phyloP scores from a whole-genome alignment of 1,140 invertebrate species.

The Drosophila asahinai region DNA sequence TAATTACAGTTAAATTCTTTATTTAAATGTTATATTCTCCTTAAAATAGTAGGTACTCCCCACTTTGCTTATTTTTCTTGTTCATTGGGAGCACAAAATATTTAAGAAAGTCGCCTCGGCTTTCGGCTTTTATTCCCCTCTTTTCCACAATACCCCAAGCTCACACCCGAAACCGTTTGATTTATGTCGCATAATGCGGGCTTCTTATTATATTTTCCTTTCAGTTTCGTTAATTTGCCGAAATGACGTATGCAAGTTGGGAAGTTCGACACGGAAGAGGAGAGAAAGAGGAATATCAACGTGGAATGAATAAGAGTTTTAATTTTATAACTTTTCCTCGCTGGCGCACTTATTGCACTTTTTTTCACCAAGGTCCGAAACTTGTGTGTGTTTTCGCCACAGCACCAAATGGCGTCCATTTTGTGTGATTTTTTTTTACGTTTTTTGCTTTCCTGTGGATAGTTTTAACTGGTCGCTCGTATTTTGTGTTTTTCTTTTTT shows the following conservation, averaged over 20 bases:
- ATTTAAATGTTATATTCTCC: not conserved
- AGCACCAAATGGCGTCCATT: constrained; percentile 50
- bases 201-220: constrained; percentile 64
- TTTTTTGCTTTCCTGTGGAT: constrained; percentile 21
- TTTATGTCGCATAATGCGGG: constrained; percentile 63
- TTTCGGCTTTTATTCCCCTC: constrained; percentile 1
- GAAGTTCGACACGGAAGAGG: constrained; percentile 18
- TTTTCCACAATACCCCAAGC: not conserved
- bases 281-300: not conserved
- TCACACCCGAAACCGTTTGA: constrained; percentile 38
- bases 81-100: constrained; percentile 10
- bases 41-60: not conserved
- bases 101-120: constrained; percentile 35
- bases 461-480: constrained; percentile 30
- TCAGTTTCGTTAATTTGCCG: constrained; percentile 59
- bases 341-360: constrained; percentile 59
- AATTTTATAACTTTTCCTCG: constrained; percentile 46
- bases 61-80: not conserved
- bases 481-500: constrained; percentile 10
- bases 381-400: constrained; percentile 48
- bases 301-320: constrained; percentile 26
- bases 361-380: constrained; percentile 46
- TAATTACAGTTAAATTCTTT: too few relatives aligned
- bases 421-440: constrained; percentile 13
- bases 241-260: constrained; percentile 49